A percentile compares a stretch with the other conserved stretches of the same genome.
These are phyloP conservation scores for Volucella bombylans DNA, from an alignment of 2,888 invertebrate genomes.

Conservation along the genomic window DNA sequence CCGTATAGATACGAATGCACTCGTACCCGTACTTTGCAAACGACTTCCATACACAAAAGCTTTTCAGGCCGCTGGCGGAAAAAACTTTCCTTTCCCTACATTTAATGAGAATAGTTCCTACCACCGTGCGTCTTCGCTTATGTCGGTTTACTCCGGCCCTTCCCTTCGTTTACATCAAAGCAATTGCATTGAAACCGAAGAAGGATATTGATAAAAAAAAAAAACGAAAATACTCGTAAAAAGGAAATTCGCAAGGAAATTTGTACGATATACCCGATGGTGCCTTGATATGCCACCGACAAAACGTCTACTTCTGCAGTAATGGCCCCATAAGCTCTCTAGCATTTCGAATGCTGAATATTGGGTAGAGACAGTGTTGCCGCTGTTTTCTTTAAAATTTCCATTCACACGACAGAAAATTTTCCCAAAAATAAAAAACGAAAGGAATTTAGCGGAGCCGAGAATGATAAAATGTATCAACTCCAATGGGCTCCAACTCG, in stretches of 20 bases:
- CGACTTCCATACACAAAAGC: constrained; percentile 52
- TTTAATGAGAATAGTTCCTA: constrained; percentile 59
- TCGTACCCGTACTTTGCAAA: constrained; percentile 30
- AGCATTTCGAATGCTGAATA: constrained; percentile 52
- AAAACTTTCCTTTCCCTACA: constrained; percentile 20
- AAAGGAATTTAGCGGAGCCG: no score
- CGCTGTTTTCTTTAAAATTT: constrained; percentile 17
- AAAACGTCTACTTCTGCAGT: constrained; percentile 21
- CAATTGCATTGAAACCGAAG: constrained; percentile 67
- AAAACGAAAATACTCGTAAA: constrained; percentile 10
- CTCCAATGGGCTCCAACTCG: no score
- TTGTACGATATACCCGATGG: constrained; percentile 19
- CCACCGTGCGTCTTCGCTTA: constrained; percentile 3
- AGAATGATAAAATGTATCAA: no score
- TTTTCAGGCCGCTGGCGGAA: constrained; percentile 41
- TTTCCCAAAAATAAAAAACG: no score
- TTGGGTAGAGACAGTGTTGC: constrained; percentile 19
- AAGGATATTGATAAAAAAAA: constrained; percentile 33
- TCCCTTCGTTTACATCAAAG: constrained; percentile 62
- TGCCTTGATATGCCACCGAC: no score
- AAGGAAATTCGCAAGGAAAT: constrained; percentile 55
- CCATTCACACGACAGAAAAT: no score
- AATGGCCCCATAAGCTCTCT: constrained; percentile 59
- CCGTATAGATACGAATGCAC: constrained; percentile 33
- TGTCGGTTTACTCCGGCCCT: constrained; percentile 8